Conservation (phyloP, 2,113 vertebrate species). For the Ochotona princeps region DNA sequence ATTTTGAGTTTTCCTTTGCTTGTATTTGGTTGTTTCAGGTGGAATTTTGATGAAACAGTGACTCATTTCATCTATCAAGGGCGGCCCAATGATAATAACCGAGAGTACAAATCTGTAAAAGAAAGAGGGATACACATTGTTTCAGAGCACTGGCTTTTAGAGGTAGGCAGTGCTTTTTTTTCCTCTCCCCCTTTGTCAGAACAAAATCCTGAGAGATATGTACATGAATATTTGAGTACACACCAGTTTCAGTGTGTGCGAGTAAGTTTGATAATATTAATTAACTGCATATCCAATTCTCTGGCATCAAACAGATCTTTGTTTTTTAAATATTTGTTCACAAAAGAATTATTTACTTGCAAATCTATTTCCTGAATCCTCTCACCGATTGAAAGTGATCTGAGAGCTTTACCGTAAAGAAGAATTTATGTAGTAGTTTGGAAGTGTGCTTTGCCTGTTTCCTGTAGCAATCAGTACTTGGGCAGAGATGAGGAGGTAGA, state of each 20-base stretch:
- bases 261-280: background rate
- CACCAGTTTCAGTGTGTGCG: background rate
- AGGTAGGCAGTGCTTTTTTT: conserved; percentile 85
- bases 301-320: conserved; percentile 25
- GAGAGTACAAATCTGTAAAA: conserved; percentile 94
- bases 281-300: background rate
- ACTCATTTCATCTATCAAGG: conserved; percentile 99
- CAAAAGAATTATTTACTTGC: background rate
- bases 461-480: background rate
- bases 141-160: conserved; percentile 96
- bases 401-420: background rate
- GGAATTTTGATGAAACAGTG: conserved; percentile 96
- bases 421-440: conserved; percentile 26
- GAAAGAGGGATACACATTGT: conserved; percentile 93
- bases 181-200: background rate
- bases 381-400: conserved; percentile 24
- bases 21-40: conserved; percentile 85
- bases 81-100: conserved; percentile 93
- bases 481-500: conserved; percentile 37
- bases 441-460: background rate
- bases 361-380: conserved; percentile 22
- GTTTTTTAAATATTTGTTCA: conserved; percentile 28
- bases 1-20: conserved; percentile 35
- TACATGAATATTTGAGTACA: background rate
- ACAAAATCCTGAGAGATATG: background rate